Evolutionary conservation across 2,113 vertebrate species (phyloP).

Genomic region (Athene cunicularia): DNA sequence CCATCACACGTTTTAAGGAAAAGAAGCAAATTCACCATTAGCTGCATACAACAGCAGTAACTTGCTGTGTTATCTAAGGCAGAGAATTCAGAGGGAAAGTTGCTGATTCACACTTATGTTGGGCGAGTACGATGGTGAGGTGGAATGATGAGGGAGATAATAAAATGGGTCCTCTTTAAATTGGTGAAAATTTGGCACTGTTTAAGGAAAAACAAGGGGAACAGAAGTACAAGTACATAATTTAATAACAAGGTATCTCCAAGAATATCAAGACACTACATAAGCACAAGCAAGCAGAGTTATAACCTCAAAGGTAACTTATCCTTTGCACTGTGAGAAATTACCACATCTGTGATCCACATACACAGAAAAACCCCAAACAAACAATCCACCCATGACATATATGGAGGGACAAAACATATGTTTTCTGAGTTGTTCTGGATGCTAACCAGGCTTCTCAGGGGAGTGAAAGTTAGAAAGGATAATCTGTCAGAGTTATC

Average conservation of each 20-base stretch:
- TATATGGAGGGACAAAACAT: neutral
- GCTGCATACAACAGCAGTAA: neutral
- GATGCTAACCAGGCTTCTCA: neutral
- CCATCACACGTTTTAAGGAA: neutral
- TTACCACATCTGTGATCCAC: neutral
- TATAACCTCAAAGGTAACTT: neutral
- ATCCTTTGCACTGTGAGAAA: neutral
- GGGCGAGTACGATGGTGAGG: neutral
- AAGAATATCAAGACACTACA: neutral
- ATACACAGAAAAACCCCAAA: neutral
- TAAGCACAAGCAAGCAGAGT: neutral
- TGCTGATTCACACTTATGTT: rapidly evolving
- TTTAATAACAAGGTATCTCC: neutral
- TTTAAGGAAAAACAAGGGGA: neutral
- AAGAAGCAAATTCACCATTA: neutral
- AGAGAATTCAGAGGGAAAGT: neutral
- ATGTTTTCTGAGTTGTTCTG: neutral
- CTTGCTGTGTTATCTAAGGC: neutral
- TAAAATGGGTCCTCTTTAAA: neutral
- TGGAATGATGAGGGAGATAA: neutral
- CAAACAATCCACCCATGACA: neutral
- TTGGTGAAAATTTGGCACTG: neutral
- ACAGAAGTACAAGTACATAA: neutral
- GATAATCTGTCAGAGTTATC: conserved; percentile 3
- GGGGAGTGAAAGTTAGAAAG: neutral